Base-by-base conservation (phyloP, 2,888 invertebrate genomes). In the Enchytraeus crypticus region DNA sequence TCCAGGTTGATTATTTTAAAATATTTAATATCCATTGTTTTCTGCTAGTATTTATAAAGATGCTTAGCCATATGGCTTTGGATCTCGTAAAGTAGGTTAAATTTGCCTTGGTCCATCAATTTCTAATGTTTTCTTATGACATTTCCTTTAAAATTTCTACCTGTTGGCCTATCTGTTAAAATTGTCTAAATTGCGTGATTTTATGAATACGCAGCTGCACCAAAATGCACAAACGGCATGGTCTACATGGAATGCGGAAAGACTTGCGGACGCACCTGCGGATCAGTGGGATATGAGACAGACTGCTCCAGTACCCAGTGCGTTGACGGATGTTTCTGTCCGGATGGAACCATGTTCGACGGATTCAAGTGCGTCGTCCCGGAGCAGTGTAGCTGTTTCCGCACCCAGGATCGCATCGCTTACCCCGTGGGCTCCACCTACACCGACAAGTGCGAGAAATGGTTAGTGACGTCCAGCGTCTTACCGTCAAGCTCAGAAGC, bases 311-410 rank as follows among this genome's bases (percentile, higher is more conserved):
- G 51, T 29, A 46, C n/a, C 3, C 33, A 30, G 21, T 64, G 64
- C 32, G 61, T 61, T 3, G 61, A 64, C 30, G 64, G 64, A 21
- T 64, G 64, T 53, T 64, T 61, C 64, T 64, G 64, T 32, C 64
- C 64, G 3, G 30, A 57, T 11, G 45, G 46, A 30, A 63, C 57
- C 29, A 61, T 60, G 49, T 64, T 51, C 59, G 62, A 68, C 57
- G 66, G 65, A 3, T 29, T 60, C 34, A 32, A 38, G 34, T 68
- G 67, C 57, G 63, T 66, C 29, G 47, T 43, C 2, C 38, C 57
- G 27, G 65, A 68, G 11, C 59, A 68, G 45, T 68, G 68, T 43
- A 64, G 65, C 49, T 68, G 68, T 47, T 26, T 27, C 18, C 5
- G 57, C n/a, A 60, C 51, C n/a, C 56, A 57, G 5, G 62, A 60